Base-by-base conservation (phyloP, 2,797 vertebrate species). In the Syngnathus acus region DNA sequence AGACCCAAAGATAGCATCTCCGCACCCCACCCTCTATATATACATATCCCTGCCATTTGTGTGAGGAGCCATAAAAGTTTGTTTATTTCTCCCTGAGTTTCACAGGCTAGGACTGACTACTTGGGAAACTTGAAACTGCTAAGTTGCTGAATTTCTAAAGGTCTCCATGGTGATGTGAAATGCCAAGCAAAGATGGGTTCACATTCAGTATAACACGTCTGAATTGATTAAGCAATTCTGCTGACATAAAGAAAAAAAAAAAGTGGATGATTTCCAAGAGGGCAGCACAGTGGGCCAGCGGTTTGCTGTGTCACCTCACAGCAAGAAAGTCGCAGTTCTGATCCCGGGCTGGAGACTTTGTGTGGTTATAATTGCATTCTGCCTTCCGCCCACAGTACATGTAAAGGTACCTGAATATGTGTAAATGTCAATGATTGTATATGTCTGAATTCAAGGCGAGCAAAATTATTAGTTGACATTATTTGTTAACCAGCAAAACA, bases 1-100 rank as follows among this genome's bases (percentile, higher is more conserved):
- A 84, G 77, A 82, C 72, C 71, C 63, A 45, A 79, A 84, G 80
- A 86, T 85, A 85, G 78, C 72, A 82, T 83, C 82, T 73, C 80
- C 59, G 50, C 71, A 71, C 67, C 69, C 73, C 70, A 64, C 66
- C 78, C 72, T 66, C 69, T 73, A 84, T 66, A 57, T 37, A 84
- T 80, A 82, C 74, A 66, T 59, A 68, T 66, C 45, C 21, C 54
- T 66, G 67, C 70, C 67, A 39, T 80, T 83, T 76, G 72, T 70
- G 72, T 67, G 59, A 65, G 64, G 62, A 68, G 53, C 74, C 69
- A 84, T 81, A 79, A 81, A 76, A 81, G 71, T 74, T 82, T 82
- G 76, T 78, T 81, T 73, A 62, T 75, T 78, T 85, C 65, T 55
- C 17, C 21, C 14, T 37, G 78, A 70, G 54, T 72, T 73, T 62